Evolutionary conservation across 2,797 vertebrate species (phyloP), one percentile per base, ranked within the genome.

Genomic region (Sciurus vulgaris): DNA sequence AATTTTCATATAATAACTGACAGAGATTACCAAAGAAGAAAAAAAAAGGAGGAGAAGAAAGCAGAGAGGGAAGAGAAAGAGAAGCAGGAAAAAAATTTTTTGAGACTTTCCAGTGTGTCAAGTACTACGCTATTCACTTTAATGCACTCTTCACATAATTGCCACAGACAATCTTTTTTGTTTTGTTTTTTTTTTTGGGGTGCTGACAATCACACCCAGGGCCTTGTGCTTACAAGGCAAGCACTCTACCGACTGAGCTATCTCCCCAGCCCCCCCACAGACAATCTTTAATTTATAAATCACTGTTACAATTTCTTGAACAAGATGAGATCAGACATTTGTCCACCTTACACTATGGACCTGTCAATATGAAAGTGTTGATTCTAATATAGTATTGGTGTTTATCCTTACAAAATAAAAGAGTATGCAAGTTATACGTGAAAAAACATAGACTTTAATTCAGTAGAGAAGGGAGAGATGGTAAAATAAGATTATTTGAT

Each of bases 341-440:
- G 6, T 26, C 24, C 5, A 11, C 30, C 6, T 73, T 44, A 72
- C 9, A 14, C 74, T 33, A 28, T 54, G 22, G 63, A 30, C 44
- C 35, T 61, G 72, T 54, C 77, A 51, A n/a, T 69, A 49, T 0
- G 3, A 44, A 63, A 72, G 54, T 14, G 5, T 33, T 69, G 15
- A 67, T 59, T 74, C 67, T 79, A 59, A 28, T 14, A 33, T 65
- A 14, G 13, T 33, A 65, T 11, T 54, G 54, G 54, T 56, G 20
- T 63, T 63, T 63, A 63, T 33, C 61, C 61, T 63, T 49, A 79
- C 18, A 89, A 89, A 95, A 95, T 69, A 70, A 24, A 79, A 89
- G 26, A 1, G 1, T 47, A 59, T 28, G 20, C 5, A 85, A 59
- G 5, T 26, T 33, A 20, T n/a, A 17, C 6, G 49, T 87, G 81